These are phyloP conservation scores for Lophotis ruficrista DNA, from an alignment of 2,113 vertebrate genomes.

Conservation along the genomic window DNA sequence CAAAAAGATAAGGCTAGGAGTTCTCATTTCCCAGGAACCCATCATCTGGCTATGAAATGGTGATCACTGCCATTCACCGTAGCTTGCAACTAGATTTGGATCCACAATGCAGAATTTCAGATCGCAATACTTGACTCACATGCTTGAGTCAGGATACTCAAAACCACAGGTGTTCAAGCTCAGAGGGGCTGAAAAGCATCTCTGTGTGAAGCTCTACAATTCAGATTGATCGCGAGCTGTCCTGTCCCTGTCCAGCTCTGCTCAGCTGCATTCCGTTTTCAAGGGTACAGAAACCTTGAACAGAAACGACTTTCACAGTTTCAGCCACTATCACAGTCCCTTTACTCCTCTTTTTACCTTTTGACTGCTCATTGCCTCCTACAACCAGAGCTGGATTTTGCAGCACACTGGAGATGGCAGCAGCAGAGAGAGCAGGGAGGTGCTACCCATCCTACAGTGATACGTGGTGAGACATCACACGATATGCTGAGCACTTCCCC, in stretches of 20 bases:
- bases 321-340: not conserved
- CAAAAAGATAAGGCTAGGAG: not conserved
- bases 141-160: not conserved
- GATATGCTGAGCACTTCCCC: not conserved
- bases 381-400: not conserved
- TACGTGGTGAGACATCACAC: not conserved
- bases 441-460: accelerated
- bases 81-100: not conserved
- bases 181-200: not conserved
- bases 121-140: not conserved
- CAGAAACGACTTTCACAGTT: not conserved
- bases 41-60: not conserved
- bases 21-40: not conserved
- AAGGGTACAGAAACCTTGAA: not conserved
- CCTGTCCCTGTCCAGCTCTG: not conserved
- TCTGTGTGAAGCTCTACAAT: not conserved
- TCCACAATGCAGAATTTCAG: not conserved
- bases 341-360: not conserved
- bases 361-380: not conserved
- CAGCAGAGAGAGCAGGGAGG: not conserved
- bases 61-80: not conserved
- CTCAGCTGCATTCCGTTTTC: not conserved
- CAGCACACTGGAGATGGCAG: not conserved
- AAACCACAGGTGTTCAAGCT: not conserved
- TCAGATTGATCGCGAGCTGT: not conserved